Evolutionary conservation across 2,888 invertebrate species (phyloP).

Genomic region (Pterostichus niger): DNA sequence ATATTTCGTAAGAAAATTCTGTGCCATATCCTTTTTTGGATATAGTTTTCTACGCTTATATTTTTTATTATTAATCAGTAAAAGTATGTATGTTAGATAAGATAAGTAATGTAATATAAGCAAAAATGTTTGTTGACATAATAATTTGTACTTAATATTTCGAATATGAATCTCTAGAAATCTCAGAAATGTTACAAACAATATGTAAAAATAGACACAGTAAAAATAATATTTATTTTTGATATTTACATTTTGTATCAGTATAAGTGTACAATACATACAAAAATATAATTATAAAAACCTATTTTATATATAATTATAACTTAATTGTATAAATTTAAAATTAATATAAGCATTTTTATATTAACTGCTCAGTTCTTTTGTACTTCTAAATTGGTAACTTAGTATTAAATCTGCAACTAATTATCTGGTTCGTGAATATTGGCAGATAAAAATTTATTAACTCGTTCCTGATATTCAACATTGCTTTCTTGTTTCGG

Average conservation of each 20-base stretch:
- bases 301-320: slow-evolving; percentile 8
- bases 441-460: slow-evolving; percentile 74
- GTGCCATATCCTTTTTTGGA: slow-evolving; percentile 55
- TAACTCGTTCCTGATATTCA: slow-evolving; percentile 77
- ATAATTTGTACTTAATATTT: slow-evolving; percentile 41
- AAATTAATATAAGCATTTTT: slow-evolving; percentile 26
- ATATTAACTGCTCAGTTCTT: slow-evolving; percentile 26
- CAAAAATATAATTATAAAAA: slow-evolving; percentile 44
- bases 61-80: background rate
- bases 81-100: background rate
- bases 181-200: slow-evolving; percentile 12
- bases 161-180: slow-evolving; percentile 16
- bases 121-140: background rate
- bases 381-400: slow-evolving; percentile 46
- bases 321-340: background rate
- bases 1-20: slow-evolving; percentile 29
- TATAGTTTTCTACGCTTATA: slow-evolving; percentile 61
- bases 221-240: slow-evolving; percentile 42
- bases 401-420: background rate
- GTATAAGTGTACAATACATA: slow-evolving; percentile 15
- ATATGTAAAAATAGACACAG: background rate
- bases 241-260: slow-evolving; percentile 58
- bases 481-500: slow-evolving; percentile 76
- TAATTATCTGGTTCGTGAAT: slow-evolving; percentile 59
- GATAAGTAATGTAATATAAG: background rate